Base-by-base conservation (phyloP, 1,140 invertebrate genomes). In the Pomacea maculata region DNA sequence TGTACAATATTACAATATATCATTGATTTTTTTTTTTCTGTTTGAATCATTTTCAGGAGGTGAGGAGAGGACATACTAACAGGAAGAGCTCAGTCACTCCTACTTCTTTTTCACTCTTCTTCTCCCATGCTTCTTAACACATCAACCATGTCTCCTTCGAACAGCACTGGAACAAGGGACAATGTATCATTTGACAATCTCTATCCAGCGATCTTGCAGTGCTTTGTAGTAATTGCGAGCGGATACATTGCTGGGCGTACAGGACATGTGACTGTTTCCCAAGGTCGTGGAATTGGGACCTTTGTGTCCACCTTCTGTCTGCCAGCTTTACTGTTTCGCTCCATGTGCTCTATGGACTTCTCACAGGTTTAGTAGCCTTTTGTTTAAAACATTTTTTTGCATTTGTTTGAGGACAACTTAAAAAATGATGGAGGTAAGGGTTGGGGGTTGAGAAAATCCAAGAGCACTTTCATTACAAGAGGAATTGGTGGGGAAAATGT, bases 231-330 rank as follows among this genome's bases (percentile, higher is more conserved):
- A 76, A 98, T 98, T 85, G 91, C 97, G 81, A 95, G 95, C 86
- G 98, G 97, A 25, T 99, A 98, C 91, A 90, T 97, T 21, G 96
- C 97, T 80, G 97, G 97, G 12, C 93, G 96, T 80, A 93, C 95
- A 68, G 95, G 96, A 86, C 90, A 97, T 54, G 96, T 99, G 6
- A 94, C 95, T 78, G 93, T 93, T 14, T 64, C 82, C 25, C 97
- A 98, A 92, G 94, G 95, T n/a, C 96, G 96, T 91, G 97, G 97
- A 8, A 93, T 99, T 70, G 96, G 96, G 72, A 96, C 95, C 75
- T 99, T 98, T 93, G 96, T 99, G 0, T 96, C 96, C 45, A 97
- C 95, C 65, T 98, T 99, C 92, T 95, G 96, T 29, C 88, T 99
- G 65, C 98, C 97, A 72, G 95, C 96, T 7, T 90, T 99, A 10